Percentiles rank a stretch among this genome's conserved stretches.
Conservation (phyloP, 2,113 vertebrate genomes). For the Hypocryptadius cinnamomeus region DNA sequence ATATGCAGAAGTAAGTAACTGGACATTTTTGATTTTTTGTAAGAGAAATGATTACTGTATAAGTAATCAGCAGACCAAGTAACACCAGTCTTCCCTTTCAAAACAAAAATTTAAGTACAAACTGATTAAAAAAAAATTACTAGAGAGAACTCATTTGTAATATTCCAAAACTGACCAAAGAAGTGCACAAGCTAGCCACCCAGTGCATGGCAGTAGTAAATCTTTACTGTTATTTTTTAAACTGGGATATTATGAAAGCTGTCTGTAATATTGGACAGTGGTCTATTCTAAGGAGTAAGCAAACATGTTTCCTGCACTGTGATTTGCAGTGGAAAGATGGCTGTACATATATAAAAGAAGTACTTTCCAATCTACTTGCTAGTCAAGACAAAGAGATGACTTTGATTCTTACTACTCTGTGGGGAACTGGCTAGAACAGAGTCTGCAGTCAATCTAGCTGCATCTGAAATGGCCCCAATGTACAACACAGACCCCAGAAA, state of each 20-base stretch:
- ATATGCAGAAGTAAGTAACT: neutral
- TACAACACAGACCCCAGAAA: neutral
- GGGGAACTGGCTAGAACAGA: neutral
- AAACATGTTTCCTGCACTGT: neutral
- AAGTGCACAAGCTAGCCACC: neutral
- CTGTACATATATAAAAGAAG: neutral
- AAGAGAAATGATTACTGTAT: neutral
- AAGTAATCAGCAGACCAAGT: neutral
- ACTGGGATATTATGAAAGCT: neutral
- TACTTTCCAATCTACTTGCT: neutral
- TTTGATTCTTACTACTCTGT: neutral
- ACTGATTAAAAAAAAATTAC: neutral
- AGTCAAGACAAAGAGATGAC: neutral
- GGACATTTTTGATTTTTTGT: neutral
- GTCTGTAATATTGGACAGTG: neutral
- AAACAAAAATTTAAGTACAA: neutral
- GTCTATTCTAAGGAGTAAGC: neutral
- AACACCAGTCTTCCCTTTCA: neutral
- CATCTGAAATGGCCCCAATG: neutral
- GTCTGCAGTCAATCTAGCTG: neutral
- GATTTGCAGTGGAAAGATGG: neutral
- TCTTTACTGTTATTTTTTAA: neutral
- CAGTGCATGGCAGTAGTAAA: neutral
- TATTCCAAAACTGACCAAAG: neutral
- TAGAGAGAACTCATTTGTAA: neutral